Evolutionary conservation across 2,797 vertebrate species (phyloP), one percentile per base, ranked within the genome.

Genomic region (Coreius guichenoti): DNA sequence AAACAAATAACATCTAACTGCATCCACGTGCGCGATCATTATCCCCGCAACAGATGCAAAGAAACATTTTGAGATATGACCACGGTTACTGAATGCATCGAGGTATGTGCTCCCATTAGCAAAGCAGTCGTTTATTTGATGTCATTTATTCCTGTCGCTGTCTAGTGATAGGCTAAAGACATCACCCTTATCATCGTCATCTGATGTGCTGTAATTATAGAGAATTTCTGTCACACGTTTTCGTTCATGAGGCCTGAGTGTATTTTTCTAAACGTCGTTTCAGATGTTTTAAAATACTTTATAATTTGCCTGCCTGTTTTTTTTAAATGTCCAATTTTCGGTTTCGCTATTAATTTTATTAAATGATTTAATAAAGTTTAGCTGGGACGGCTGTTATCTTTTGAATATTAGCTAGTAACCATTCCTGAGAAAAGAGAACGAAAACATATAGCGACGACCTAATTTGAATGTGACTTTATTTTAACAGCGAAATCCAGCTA

Each of bases 101-200:
- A 26, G 45, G 76, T 29, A 12, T 9, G 23, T 39, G 29, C 29
- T n/a, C 23, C 29, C 43, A 65, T 65, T 54, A 29, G 61, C 43
- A 51, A 39, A 83, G 31, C 9, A 54, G 45, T 51, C 58, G 14
- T 67, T 51, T 67, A 11, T 26, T 82, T 73, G 23, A 63, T 31
- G 8, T 4, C 3, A 67, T 77, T 43, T 61, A 88, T 89, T 90
- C 86, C 47, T 83, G 56, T 90, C 92, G 93, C 94, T 93, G 90
- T 92, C 94, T 94, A 93, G 92, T 81, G 93, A 80, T 58, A 63
- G 61, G 26, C n/a, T 33, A 21, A 72, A 17, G 45, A 45, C 56
- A 79, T 63, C 8, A 45, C 26, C 39, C 39, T 83, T 49, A 73
- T 36, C 2, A 9, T 67, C n/a, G 13, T 82, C 13, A 65, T 45